A percentile compares a stretch with the other conserved stretches of the same genome.
Conservation (phyloP, 2,888 invertebrate species). For the Cryptus armator region DNA sequence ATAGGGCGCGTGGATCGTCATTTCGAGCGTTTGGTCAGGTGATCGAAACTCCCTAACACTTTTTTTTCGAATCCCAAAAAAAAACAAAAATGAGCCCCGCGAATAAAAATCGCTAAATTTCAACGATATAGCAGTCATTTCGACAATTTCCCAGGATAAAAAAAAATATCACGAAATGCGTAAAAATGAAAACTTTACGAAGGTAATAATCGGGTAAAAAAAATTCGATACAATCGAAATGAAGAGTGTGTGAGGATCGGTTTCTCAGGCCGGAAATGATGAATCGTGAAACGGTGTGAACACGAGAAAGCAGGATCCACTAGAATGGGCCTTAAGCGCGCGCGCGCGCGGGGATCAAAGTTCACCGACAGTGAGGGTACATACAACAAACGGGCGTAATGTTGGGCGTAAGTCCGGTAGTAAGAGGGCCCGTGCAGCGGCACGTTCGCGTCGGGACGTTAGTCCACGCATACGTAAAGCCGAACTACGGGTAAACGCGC, state of each 20-base stretch:
- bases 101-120: neutral
- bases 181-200: neutral
- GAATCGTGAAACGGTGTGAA: slow-evolving; percentile 55
- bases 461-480: slow-evolving; percentile 64
- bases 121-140: neutral
- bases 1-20: slow-evolving; percentile 57
- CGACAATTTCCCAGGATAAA: neutral
- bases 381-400: slow-evolving; percentile 51
- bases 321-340: slow-evolving; percentile 55
- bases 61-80: slow-evolving; percentile 2
- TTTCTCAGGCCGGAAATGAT: slow-evolving; percentile 64
- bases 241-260: slow-evolving; percentile 54
- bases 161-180: neutral
- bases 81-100: slow-evolving; percentile 10
- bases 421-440: slow-evolving; percentile 40
- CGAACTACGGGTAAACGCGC: slow-evolving; percentile 44
- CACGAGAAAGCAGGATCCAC: slow-evolving; percentile 41
- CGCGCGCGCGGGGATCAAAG: slow-evolving; percentile 71
- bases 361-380: slow-evolving; percentile 69
- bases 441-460: slow-evolving; percentile 60
- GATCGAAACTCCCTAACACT: slow-evolving; percentile 7
- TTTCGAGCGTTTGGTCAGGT: slow-evolving; percentile 59
- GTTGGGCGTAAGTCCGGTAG: slow-evolving; percentile 66
- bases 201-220: neutral
- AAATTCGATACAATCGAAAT: slow-evolving; percentile 27